Base-by-base conservation (phyloP, 2,797 vertebrate species). In the Sebastolobus altivelis region DNA sequence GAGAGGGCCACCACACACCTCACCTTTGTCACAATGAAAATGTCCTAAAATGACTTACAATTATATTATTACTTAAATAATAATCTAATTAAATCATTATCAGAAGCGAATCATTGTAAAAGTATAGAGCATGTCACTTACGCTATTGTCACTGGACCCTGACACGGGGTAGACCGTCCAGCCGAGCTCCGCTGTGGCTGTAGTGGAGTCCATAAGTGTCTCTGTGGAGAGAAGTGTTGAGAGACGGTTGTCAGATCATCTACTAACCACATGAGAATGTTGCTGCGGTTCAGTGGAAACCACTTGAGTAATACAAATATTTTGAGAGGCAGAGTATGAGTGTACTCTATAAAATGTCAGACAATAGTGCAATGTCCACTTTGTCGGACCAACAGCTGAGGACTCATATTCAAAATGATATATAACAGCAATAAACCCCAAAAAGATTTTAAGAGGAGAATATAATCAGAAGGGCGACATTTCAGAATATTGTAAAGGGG, bases 121-220 rank as follows among this genome's bases (percentile, higher is more conserved):
- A 82, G 61, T 46, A 46, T 3, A 37, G 52, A 70, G 27, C 4
- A 8, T 7, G 59, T 66, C 62, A 96, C 96, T 95, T 87, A 96
- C 96, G 56, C 96, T 96, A 85, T 94, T 96, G 81, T 96, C 95
- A 93, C 97, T 99, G 59, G 98, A 96, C 93, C 98, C 98, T 1
- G 97, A 98, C 0, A 97, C 94, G 77, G 98, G 98, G 91, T 97
- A 97, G 75, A 99, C 98, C 0, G 96, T 99, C 99, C 99, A 99
- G 88, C 99, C 98, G 72, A 99, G 96, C 94, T 99, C 99, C 2
- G 99, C 99, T 0, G 99, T 99, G 1, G 98, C 99, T 1, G 98
- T 99, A 8, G 98, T 99, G 79, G 99, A 99, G 88, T 99, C 99
- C 98, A 99, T 99, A 92, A 99, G 94, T 0, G 96, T 99, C 95